These are phyloP conservation scores for Myocastor coypus DNA, from an alignment of 2,113 vertebrate genomes.

Conservation along the genomic window DNA sequence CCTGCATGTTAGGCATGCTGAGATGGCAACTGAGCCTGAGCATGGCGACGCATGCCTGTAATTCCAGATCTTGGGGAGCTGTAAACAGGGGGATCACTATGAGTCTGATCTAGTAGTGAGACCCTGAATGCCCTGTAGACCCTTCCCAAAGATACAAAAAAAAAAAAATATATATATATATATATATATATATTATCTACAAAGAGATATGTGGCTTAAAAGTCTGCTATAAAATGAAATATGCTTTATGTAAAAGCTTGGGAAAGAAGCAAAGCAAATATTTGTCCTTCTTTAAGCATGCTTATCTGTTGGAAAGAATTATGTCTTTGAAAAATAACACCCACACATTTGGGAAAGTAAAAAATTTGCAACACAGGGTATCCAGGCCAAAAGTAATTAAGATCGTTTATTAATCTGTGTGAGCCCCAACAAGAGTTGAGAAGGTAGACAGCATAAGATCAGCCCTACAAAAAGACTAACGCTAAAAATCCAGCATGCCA, in stretches of 20 bases:
- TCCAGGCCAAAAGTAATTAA: slow-evolving; percentile 4
- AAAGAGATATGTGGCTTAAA: not conserved
- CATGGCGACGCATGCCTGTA: too few species aligned
- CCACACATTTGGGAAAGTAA: slow-evolving; percentile 19
- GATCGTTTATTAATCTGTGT: slow-evolving; percentile 61
- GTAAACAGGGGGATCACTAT: too few species aligned
- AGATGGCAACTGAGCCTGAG: too few species aligned
- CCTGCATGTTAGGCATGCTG: too few species aligned
- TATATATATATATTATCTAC: not conserved
- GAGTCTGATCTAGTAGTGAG: too few species aligned
- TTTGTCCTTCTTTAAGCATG: slow-evolving; percentile 61
- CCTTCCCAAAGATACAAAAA: too few species aligned
- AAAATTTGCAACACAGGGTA: not conserved
- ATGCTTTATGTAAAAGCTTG: slow-evolving; percentile 11
- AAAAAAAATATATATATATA: too few species aligned
- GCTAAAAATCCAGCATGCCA: slow-evolving; percentile 33
- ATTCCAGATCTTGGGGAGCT: too few species aligned
- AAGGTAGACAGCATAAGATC: not conserved
- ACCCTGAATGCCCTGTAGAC: too few species aligned
- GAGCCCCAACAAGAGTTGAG: slow-evolving; percentile 28
- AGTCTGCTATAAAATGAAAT: slow-evolving; percentile 39
- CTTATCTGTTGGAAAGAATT: slow-evolving; percentile 64
- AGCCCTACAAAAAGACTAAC: not conserved
- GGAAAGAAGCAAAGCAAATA: not conserved
- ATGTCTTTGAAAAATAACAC: slow-evolving; percentile 30